Evolutionary conservation across 2,888 invertebrate genomes (phyloP).

Genomic region (Drosophila multiciliata): DNA sequence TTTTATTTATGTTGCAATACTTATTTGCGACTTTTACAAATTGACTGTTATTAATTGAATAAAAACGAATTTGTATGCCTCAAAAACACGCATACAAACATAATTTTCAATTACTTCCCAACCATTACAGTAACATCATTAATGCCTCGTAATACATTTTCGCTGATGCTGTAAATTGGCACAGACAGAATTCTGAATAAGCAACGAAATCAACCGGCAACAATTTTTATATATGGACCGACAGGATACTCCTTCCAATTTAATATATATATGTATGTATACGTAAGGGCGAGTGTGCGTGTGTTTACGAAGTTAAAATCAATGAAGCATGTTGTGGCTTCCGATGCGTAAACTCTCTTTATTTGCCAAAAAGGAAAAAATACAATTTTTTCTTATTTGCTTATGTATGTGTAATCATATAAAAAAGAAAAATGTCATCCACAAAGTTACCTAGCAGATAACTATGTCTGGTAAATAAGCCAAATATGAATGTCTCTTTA

Average conservation of each 20-base stretch:
- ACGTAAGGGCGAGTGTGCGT: not conserved
- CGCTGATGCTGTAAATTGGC: conserved; percentile 66
- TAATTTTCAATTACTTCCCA: conserved; percentile 28
- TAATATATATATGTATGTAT: not conserved
- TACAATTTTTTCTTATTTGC: conserved; percentile 36
- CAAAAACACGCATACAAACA: conserved; percentile 2
- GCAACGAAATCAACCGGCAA: conserved; percentile 54
- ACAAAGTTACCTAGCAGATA: not conserved
- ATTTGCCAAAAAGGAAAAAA: conserved; percentile 41
- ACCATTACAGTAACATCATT: conserved; percentile 48
- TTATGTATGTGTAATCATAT: conserved; percentile 28
- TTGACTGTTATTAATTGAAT: conserved; percentile 16
- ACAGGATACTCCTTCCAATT: conserved; percentile 19
- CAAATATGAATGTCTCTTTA: not conserved
- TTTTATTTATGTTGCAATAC: conserved; percentile 1
- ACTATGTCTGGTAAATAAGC: not conserved
- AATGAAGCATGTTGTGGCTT: conserved; percentile 72
- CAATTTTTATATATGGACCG: conserved; percentile 39
- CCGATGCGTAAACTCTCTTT: conserved; percentile 64
- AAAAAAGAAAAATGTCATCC: conserved; percentile 4
- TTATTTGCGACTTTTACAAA: conserved; percentile 12
- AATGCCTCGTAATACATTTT: conserved; percentile 66
- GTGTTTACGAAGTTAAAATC: conserved; percentile 60
- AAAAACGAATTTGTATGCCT: conserved; percentile 8
- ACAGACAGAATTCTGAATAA: conserved; percentile 47